A percentile compares a stretch with the other conserved stretches of the same genome.
Evolutionary conservation across 2,888 invertebrate genomes (phyloP).

Genomic region (Ophraella communa): DNA sequence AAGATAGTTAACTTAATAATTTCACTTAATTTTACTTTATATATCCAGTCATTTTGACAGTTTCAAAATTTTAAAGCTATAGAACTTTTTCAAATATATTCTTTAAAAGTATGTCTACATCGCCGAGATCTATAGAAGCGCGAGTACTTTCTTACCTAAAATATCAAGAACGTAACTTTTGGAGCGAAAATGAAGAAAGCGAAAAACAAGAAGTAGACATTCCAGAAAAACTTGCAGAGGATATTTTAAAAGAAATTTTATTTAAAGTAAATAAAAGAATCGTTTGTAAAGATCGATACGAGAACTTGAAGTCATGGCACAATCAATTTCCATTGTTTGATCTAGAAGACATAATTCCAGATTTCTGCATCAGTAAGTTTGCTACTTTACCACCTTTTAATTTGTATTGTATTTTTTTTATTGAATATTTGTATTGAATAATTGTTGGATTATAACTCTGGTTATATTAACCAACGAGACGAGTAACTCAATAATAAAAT

Average conservation of each 20-base stretch:
- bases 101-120: neutral
- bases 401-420: neutral
- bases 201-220: neutral
- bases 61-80: neutral
- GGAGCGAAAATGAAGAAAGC: neutral
- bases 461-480: too few relatives aligned
- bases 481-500: too few relatives aligned
- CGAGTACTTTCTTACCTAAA: constrained; percentile 6
- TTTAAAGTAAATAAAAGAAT: constrained; percentile 45
- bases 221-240: constrained; percentile 19
- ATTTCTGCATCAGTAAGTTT: constrained; percentile 50
- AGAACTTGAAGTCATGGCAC: constrained; percentile 43
- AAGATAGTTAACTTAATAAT: neutral
- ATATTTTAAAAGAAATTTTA: constrained; percentile 47
- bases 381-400: neutral
- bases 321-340: constrained; percentile 52
- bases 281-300: constrained; percentile 46
- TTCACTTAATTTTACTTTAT: neutral
- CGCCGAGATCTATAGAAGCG: neutral
- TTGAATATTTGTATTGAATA: too few relatives aligned
- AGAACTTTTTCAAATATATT: neutral
- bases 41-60: neutral
- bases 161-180: neutral
- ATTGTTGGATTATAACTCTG: too few relatives aligned
- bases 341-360: constrained; percentile 43